A percentile compares a stretch with the other conserved stretches of the same genome.
Conservation (phyloP, 2,113 vertebrate genomes). For the Scartelaos histophorus region DNA sequence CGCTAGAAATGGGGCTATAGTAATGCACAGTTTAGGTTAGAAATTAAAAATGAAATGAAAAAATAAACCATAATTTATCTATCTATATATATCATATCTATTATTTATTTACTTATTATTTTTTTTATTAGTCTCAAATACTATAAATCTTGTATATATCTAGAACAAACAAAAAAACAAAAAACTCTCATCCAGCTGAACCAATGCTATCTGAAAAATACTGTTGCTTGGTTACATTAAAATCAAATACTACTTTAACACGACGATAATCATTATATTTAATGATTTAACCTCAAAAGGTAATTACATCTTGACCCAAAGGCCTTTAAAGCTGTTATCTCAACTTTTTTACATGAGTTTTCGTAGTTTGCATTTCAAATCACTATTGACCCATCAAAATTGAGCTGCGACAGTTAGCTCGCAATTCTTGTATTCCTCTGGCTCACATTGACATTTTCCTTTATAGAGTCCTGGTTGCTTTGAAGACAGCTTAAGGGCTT, state of each 20-base stretch:
- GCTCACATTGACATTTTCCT: conserved; percentile 11
- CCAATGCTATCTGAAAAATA: too few species aligned
- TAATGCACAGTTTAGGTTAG: too few species aligned
- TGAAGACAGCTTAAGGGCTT: conserved; percentile 11
- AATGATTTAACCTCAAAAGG: background rate
- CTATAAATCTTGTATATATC: too few species aligned
- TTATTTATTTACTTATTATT: too few species aligned
- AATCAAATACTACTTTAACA: background rate
- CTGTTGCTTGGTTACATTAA: too few species aligned
- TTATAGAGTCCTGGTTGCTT: conserved; percentile 3
- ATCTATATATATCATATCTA: too few species aligned
- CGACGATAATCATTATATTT: background rate
- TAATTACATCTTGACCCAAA: background rate
- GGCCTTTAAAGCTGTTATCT: background rate
- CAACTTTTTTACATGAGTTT: background rate
- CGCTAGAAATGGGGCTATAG: too few species aligned
- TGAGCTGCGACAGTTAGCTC: conserved; percentile 4
- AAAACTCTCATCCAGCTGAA: too few species aligned
- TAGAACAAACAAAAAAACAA: too few species aligned
- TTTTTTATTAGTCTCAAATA: too few species aligned
- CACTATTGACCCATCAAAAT: conserved; percentile 3
- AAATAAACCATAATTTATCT: too few species aligned
- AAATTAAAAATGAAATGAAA: too few species aligned
- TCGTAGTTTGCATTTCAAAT: conserved; percentile 4
- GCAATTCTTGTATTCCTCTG: background rate